A percentile compares a stretch with the other conserved stretches of the same genome.
phyloP scores from a whole-genome alignment of 2,888 invertebrate genomes.

The Ceriagrion tenellum region DNA sequence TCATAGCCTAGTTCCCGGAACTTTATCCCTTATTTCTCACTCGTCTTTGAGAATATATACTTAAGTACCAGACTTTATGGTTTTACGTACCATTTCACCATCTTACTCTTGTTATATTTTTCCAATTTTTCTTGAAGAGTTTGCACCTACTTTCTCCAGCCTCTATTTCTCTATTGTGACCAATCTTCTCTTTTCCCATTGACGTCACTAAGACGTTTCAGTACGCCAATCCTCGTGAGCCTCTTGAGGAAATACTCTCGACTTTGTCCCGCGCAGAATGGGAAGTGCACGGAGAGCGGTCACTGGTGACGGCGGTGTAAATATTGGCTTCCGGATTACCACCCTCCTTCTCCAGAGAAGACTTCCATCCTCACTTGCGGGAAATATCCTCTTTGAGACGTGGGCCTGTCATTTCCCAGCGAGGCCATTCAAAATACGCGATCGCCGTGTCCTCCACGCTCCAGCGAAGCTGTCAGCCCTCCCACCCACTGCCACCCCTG shows the following conservation, averaged over 20 bases:
- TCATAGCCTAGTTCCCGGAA: no score
- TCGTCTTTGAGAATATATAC: no score
- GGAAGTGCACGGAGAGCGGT: background rate
- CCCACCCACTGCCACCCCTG: background rate
- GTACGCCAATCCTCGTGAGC: background rate
- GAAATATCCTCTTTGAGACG: background rate
- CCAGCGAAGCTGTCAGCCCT: background rate
- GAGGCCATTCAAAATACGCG: background rate
- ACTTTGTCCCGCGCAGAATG: background rate
- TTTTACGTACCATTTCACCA: no score
- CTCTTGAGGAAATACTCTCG: background rate
- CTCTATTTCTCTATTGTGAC: no score
- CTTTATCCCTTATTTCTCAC: no score
- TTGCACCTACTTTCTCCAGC: no score
- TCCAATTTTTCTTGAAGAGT: no score
- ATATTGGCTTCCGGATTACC: conserved; percentile 1
- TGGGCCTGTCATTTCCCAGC: background rate
- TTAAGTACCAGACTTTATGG: no score
- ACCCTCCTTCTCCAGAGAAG: background rate
- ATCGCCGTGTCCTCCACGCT: background rate
- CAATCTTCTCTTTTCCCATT: no score
- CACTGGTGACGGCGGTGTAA: background rate
- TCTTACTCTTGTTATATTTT: no score
- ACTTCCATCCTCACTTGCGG: background rate
- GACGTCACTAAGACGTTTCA: background rate